Base-by-base conservation (phyloP, 2,888 invertebrate species). In the Orchesella flavescens region DNA sequence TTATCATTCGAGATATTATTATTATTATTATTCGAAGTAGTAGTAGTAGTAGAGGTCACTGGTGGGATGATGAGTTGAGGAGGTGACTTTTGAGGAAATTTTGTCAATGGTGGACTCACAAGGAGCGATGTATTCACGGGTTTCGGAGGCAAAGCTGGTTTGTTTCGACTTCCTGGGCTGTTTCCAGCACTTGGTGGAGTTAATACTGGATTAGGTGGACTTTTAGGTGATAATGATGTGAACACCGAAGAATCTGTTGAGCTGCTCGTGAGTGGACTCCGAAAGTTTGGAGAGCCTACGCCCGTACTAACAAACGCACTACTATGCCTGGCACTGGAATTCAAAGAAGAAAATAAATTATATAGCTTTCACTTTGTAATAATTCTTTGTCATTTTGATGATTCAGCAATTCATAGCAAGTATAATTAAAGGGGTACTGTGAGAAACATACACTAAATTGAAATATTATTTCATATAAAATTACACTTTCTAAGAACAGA, bases 61-160 rank as follows among this genome's bases (percentile, higher is more conserved):
- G 34, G 34, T 34, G 34, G 34, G 2, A 34, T 34, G 34, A 7
- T 7, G 76, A 61, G 34, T 43, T 63, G 66, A 2, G 61, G 76
- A 55, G 55, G 24, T 57, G 57, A n/a, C 59, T 78, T 73, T 12
- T 15, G 63, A 34, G 68, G 79, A 69, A 75, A 81, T 49, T 81
- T 81, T 23, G 74, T 59, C 15, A 69, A 2, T 9, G 81, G 81
- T 66, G 80, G 80, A 46, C 73, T 79, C 21, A 3, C 44, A 13
- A 79, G 69, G 3, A 57, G 21, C 17, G 43, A 65, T 19, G 34
- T 65, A 43, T 43, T 80, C n/a, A 63, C 49, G 10, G 87, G 87
- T 73, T 87, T 87, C 21, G 87, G 87, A n/a, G 87, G 87, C 23
- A 87, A 69, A 4, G 87, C 87, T 10, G 87, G 87, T 74, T 87